Base-by-base conservation (phyloP, 2,113 vertebrate genomes). In the Aleadryas rufinucha region DNA sequence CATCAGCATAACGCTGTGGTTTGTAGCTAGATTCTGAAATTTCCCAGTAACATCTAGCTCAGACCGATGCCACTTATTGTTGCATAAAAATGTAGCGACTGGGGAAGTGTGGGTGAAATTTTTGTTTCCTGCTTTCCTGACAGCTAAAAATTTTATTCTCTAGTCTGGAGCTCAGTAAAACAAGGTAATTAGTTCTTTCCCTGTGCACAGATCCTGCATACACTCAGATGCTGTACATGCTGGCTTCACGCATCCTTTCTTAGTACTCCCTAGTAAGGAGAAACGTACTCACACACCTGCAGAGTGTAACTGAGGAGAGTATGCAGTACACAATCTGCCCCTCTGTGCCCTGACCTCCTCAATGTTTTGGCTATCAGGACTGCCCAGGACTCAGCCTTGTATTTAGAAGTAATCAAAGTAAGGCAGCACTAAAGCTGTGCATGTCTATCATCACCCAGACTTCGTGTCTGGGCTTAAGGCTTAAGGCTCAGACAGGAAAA, bases 191-290 rank as follows among this genome's bases (percentile, higher is more conserved):
- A 6, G 3, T 56, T 89, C 20, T 50, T 80, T 70, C 17, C 12
- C 11, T 59, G 21, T 27, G 60, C 61, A 68, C 21, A 84, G 18
- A 20, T 30, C 24, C 52, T 65, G 9, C 7, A 13, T 3, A 16
- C 20, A 16, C 10, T 71, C 39, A 16, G 6, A 3, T 56, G 39
- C 8, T 52, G 30, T 52, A 44, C 33, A 8, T 54, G 16, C 23
- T 1, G 0, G 9, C 26, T 87, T 90, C 54, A 77, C 0, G 0
- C 33, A 57, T 57, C 8, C 12, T 78, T 87, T 65, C 11, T 28
- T 72, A 16, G 16, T 53, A n/a, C 22, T 74, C 4, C 4, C 1
- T 42, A 44, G 13, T 27, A 56, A 52, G 71, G 19, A 75, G 12
- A 57, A 17, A 20, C 9, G 11, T 13, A 33, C 27, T 44, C 17